Conservation (phyloP, 2,888 invertebrate genomes). For the Andrena trimmerana region DNA sequence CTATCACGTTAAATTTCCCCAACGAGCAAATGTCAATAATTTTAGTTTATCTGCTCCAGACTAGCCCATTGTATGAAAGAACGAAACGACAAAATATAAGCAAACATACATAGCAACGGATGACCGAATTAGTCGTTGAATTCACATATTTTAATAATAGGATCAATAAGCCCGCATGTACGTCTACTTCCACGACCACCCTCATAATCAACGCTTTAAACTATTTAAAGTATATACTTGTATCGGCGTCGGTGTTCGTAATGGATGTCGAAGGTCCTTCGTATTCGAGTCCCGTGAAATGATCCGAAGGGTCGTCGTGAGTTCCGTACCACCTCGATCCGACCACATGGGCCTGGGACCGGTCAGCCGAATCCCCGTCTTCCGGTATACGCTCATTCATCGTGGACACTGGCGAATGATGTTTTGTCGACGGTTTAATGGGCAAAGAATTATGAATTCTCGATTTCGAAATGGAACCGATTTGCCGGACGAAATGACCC, state of each 20-base stretch:
- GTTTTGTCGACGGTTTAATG: neutral
- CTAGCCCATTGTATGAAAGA: no score
- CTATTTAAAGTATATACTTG: constrained; percentile 34
- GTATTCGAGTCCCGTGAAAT: constrained; percentile 48
- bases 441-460: neutral
- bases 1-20: no score
- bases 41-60: no score
- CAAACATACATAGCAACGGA: neutral
- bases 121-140: neutral
- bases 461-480: no score
- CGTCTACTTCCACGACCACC: neutral
- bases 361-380: constrained; percentile 38
- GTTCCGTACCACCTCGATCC: constrained; percentile 47
- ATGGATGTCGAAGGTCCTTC: constrained; percentile 61
- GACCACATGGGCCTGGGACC: constrained; percentile 35
- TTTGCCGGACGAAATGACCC: no score
- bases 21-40: no score
- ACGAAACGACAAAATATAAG: neutral
- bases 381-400: constrained; percentile 42
- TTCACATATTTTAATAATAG: constrained; percentile 1
- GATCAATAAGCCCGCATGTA: constrained; percentile 30
- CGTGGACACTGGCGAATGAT: constrained; percentile 51
- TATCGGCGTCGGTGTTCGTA: constrained; percentile 32
- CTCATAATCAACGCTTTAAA: constrained; percentile 47
- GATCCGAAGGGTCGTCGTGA: constrained; percentile 34